Evolutionary conservation across 2,113 vertebrate species (phyloP).

Genomic region (Gulo gulo): DNA sequence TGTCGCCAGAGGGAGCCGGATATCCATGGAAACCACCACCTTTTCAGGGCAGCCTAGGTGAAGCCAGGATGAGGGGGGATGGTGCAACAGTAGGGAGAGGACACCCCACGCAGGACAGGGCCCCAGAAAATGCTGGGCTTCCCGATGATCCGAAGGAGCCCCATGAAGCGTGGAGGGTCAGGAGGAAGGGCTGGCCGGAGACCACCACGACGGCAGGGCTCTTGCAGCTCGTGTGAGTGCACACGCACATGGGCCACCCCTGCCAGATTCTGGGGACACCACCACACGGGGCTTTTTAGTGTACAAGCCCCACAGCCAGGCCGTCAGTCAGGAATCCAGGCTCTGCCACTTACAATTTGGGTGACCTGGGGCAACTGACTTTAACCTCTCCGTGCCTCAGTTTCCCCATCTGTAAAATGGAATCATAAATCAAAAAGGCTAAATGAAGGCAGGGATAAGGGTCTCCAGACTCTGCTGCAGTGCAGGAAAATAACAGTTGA

Average conservation of each 20-base stretch:
- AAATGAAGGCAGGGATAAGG: not conserved
- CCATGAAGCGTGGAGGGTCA: not conserved
- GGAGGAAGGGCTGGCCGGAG: not conserved
- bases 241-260: not conserved
- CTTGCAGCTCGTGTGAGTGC: fast-evolving
- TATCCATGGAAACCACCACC: slow-evolving; percentile 86
- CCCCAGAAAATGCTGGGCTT: not conserved
- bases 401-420: slow-evolving; percentile 20
- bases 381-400: not conserved
- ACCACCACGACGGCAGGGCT: not conserved
- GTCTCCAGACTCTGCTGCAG: not conserved
- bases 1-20: slow-evolving; percentile 78
- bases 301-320: not conserved
- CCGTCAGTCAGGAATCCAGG: not conserved
- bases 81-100: slow-evolving; percentile 41
- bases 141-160: not conserved
- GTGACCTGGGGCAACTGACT: not conserved
- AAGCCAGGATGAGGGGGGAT: slow-evolving; percentile 73
- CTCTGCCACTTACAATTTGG: not conserved
- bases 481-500: not conserved
- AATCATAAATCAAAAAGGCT: not conserved
- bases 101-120: not conserved
- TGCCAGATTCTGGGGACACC: not conserved
- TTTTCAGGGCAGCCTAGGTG: slow-evolving; percentile 82
- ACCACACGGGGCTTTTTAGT: not conserved